Conservation (phyloP, 2,113 vertebrate genomes). For the Sceloporus tristichus region DNA sequence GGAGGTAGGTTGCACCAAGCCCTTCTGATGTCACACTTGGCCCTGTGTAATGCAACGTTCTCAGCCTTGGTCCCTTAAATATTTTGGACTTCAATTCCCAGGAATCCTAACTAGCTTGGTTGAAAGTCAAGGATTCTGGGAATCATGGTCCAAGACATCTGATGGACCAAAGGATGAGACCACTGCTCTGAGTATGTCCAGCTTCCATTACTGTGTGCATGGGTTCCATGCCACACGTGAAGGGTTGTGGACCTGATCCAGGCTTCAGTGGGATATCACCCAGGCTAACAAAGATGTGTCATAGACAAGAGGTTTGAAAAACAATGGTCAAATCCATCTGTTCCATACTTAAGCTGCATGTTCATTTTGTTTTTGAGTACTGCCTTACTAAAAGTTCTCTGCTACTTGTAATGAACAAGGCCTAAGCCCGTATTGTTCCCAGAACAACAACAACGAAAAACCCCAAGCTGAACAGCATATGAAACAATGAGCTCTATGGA, state of each 20-base stretch:
- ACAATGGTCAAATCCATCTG: too few relatives aligned
- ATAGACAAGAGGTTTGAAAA: not conserved
- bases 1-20: too few relatives aligned
- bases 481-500: not conserved
- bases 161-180: not conserved
- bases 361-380: not conserved
- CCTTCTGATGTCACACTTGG: too few relatives aligned
- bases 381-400: not conserved
- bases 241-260: not conserved
- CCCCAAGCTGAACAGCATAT: not conserved
- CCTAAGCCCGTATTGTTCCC: not conserved
- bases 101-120: too few relatives aligned
- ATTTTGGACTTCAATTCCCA: too few relatives aligned
- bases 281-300: not conserved
- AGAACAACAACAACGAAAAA: not conserved
- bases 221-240: not conserved
- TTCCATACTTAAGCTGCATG: not conserved
- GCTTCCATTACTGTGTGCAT: not conserved
- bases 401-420: not conserved
- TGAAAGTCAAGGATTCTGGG: not conserved
- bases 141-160: not conserved
- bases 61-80: too few relatives aligned
- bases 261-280: not conserved
- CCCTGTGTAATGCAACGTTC: too few relatives aligned
- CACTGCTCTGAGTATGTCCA: not conserved